phyloP scores from a whole-genome alignment of 2,797 vertebrate species.

The Sebastes vulpes region DNA sequence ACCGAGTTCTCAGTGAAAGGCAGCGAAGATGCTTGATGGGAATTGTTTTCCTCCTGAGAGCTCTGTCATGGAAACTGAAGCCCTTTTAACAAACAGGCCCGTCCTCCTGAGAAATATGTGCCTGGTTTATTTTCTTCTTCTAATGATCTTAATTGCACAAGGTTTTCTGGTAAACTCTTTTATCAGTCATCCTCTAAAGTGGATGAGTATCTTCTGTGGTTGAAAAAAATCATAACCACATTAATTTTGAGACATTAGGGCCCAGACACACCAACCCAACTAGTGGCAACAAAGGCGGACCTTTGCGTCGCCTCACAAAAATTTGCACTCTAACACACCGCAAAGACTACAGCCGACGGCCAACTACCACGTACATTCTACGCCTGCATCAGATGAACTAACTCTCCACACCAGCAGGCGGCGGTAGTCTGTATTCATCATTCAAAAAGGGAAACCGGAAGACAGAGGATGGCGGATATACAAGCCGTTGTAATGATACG shows the following conservation, averaged over 20 bases:
- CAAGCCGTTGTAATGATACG: no score
- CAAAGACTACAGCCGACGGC: no score
- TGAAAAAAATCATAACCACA: background rate
- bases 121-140: background rate
- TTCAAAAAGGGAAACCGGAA: no score
- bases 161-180: background rate
- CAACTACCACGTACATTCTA: no score
- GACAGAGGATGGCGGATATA: no score
- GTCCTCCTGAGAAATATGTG: slow-evolving; percentile 11
- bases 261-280: no score
- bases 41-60: slow-evolving; percentile 59
- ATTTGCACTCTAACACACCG: no score
- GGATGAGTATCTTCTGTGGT: background rate
- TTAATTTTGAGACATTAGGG: background rate
- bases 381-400: no score
- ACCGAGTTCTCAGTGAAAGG: slow-evolving; percentile 60
- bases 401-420: no score
- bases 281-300: no score
- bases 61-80: slow-evolving; percentile 69
- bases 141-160: background rate
- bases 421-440: no score
- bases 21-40: slow-evolving; percentile 24
- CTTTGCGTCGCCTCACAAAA: no score
- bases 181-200: background rate
- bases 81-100: slow-evolving; percentile 31